Evolutionary conservation across 2,888 invertebrate species (phyloP).

Genomic region (Phoenoteleia sp.): DNA sequence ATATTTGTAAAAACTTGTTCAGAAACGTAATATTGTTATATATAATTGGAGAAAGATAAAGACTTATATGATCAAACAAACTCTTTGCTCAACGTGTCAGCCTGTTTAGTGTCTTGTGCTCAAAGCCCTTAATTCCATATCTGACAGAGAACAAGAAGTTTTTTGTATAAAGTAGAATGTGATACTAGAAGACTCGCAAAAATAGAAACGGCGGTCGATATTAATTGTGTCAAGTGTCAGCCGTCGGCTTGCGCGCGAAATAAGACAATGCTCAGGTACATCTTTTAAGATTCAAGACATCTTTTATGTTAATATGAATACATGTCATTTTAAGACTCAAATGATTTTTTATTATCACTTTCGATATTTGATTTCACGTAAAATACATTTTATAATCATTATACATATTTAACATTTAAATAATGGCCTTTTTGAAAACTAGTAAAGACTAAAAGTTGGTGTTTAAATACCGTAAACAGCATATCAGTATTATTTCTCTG

Average conservation of each 20-base stretch:
- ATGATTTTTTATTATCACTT: not conserved
- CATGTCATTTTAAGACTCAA: not conserved
- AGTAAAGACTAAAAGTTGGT: too few relatives aligned
- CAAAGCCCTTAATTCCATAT: not conserved
- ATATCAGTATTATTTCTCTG: too few relatives aligned
- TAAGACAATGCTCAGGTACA: slow-evolving; percentile 39
- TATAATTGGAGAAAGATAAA: not conserved
- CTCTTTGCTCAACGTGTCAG: not conserved
- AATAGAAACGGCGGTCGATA: slow-evolving; percentile 85
- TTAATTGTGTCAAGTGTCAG: slow-evolving; percentile 85
- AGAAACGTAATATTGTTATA: too few relatives aligned
- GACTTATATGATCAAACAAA: not conserved
- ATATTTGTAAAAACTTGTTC: too few relatives aligned
- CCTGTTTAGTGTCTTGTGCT: not conserved
- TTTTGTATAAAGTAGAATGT: slow-evolving; percentile 16
- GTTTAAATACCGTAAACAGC: too few relatives aligned
- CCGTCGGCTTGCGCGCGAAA: slow-evolving; percentile 78
- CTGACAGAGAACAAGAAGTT: not conserved
- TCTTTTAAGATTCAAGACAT: slow-evolving; percentile 35
- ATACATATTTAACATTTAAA: too few relatives aligned
- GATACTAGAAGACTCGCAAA: slow-evolving; percentile 77
- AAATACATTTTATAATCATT: too few relatives aligned
- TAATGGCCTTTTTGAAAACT: too few relatives aligned
- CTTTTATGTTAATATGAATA: not conserved
- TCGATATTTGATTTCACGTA: not conserved